Percentiles rank a stretch among this genome's conserved stretches.
Evolutionary conservation across 2,113 vertebrate genomes (phyloP).

Genomic region (Dipodomys stephensi): DNA sequence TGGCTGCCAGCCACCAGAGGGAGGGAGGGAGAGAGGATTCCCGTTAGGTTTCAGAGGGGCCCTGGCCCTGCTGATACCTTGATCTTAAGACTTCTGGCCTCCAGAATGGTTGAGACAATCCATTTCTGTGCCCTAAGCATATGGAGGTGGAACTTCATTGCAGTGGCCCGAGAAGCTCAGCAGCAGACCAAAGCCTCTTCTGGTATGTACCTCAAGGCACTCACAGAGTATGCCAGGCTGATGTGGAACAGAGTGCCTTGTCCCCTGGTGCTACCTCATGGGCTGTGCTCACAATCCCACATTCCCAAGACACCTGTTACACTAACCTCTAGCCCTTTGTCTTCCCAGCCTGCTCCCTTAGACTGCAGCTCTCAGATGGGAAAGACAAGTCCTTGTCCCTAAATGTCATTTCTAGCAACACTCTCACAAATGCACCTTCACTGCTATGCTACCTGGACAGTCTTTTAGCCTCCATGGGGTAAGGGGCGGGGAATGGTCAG

Average conservation of each 20-base stretch:
- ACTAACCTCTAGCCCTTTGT: neutral
- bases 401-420: accelerated
- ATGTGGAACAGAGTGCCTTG: neutral
- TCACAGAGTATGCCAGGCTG: too few relatives aligned
- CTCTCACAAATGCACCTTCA: neutral
- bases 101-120: neutral
- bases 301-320: neutral
- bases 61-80: neutral
- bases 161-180: neutral
- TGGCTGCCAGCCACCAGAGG: neutral
- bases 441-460: neutral
- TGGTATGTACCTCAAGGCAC: too few relatives aligned
- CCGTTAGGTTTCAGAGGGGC: neutral
- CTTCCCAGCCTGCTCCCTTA: neutral
- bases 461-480: neutral
- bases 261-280: neutral
- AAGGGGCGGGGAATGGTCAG: too few relatives aligned
- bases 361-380: neutral
- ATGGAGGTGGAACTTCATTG: neutral
- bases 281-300: neutral
- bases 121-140: neutral
- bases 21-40: neutral
- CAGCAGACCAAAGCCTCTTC: neutral
- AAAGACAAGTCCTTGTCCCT: neutral
- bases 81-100: neutral